A percentile compares a stretch with the other conserved stretches of the same genome.
These are phyloP conservation scores for Chrysemys picta DNA, from an alignment of 2,113 vertebrate species.

Conservation along the genomic window DNA sequence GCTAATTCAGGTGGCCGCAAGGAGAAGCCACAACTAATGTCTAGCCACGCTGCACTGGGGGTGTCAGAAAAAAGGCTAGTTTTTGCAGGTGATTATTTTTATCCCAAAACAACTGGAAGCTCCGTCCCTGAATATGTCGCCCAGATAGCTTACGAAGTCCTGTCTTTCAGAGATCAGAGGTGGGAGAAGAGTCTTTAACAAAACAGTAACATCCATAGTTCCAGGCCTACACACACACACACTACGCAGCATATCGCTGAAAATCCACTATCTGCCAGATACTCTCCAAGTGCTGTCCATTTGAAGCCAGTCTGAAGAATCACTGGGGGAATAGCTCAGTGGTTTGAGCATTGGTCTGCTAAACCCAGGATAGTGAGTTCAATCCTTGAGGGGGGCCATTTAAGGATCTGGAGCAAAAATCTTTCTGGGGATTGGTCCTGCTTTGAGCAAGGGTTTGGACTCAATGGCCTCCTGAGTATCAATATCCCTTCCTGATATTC, in stretches of 20 bases:
- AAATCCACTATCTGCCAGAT: constrained; percentile 52
- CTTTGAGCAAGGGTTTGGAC: too few species aligned
- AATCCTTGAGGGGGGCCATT: too few species aligned
- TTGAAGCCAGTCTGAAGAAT: constrained; percentile 26
- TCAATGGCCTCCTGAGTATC: too few species aligned
- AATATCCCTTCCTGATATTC: too few species aligned
- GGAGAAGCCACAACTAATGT: not conserved
- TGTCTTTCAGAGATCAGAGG: constrained; percentile 1
- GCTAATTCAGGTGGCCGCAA: not conserved
- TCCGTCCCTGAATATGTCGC: constrained; percentile 73
- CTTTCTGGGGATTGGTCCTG: too few species aligned
- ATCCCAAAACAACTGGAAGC: constrained; percentile 57
- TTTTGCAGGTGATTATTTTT: constrained; percentile 53
- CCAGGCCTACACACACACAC: constrained; percentile 2
- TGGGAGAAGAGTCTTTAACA: constrained; percentile 4
- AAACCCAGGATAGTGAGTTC: too few species aligned
- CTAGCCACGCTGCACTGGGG: not conserved
- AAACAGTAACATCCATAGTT: constrained; percentile 12
- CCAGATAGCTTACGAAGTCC: constrained; percentile 47
- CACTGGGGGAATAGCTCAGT: constrained; percentile 67
- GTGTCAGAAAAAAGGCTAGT: constrained; percentile 20
- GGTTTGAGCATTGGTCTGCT: too few species aligned
- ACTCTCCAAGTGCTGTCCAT: constrained; percentile 61
- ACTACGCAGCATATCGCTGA: constrained; percentile 71
- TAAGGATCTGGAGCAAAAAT: too few species aligned